phyloP scores from a whole-genome alignment of 2,888 invertebrate genomes.

The Bombylius major region DNA sequence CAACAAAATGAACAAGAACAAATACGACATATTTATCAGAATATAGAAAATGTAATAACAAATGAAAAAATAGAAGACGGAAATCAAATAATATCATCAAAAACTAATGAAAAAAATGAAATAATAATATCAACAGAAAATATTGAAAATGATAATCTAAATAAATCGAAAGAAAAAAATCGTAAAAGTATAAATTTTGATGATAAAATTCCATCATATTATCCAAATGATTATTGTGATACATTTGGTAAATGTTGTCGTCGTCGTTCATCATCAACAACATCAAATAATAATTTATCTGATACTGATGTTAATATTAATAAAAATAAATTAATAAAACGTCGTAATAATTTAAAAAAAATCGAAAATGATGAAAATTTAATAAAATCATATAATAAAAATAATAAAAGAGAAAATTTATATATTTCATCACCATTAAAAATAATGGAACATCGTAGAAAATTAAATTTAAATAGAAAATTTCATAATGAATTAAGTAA shows the following conservation, averaged over 20 bases:
- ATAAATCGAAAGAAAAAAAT: conserved; percentile 27
- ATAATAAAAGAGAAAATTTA: conserved; percentile 28
- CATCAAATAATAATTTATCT: no score
- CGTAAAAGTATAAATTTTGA: conserved; percentile 33
- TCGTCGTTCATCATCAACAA: conserved; percentile 17
- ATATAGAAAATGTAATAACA: conserved; percentile 9
- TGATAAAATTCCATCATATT: conserved; percentile 36
- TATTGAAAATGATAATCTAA: not conserved
- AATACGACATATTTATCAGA: conserved; percentile 26
- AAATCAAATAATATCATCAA: no score
- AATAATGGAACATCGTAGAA: conserved; percentile 28
- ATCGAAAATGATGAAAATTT: no score
- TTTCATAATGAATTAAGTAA: no score
- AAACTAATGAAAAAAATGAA: not conserved
- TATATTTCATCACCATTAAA: conserved; percentile 33
- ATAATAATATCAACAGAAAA: not conserved
- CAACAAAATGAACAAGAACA: not conserved
- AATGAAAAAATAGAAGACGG: no score
- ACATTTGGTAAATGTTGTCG: conserved; percentile 23
- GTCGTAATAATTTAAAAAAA: no score
- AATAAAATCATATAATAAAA: conserved; percentile 10
- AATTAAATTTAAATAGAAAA: not conserved
- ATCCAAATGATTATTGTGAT: conserved; percentile 33
- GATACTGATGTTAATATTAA: no score
- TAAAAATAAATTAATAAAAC: no score